phyloP scores from a whole-genome alignment of 2,888 invertebrate genomes.

The Andrena hattorfiana region DNA sequence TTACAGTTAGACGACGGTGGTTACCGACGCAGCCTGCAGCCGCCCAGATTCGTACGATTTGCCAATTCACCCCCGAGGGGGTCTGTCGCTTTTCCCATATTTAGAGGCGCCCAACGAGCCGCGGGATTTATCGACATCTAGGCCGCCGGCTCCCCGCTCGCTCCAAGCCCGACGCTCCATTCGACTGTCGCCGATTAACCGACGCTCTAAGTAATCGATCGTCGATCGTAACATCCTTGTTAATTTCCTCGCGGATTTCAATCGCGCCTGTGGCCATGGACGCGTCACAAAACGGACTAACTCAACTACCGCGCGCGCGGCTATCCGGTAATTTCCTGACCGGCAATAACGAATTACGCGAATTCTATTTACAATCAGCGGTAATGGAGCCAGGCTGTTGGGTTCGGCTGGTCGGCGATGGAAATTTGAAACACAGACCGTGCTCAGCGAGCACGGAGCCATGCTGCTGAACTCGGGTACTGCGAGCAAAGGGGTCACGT shows the following conservation, averaged over 20 bases:
- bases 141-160: constrained; percentile 18
- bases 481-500: constrained; percentile 38
- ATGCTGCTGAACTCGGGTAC: constrained; percentile 11
- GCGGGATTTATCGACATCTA: constrained; percentile 22
- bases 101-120: constrained; percentile 16
- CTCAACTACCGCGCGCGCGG: constrained; percentile 9
- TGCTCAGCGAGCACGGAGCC: not conserved
- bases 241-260: constrained; percentile 4
- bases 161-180: constrained; percentile 4
- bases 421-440: not conserved
- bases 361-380: constrained; percentile 35
- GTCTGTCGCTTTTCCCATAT: constrained; percentile 53
- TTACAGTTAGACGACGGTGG: constrained; percentile 58
- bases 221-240: not conserved
- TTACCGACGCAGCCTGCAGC: constrained; percentile 14
- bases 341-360: constrained; percentile 44
- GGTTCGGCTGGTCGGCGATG: not conserved
- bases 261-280: constrained; percentile 7
- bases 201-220: not conserved
- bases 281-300: constrained; percentile 26
- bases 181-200: not conserved
- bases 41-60: constrained; percentile 49
- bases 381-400: not conserved
- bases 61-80: constrained; percentile 49
- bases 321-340: constrained; percentile 42